These are phyloP conservation scores for Diplazon laetatorius DNA, from an alignment of 2,888 invertebrate genomes.

Conservation along the genomic window DNA sequence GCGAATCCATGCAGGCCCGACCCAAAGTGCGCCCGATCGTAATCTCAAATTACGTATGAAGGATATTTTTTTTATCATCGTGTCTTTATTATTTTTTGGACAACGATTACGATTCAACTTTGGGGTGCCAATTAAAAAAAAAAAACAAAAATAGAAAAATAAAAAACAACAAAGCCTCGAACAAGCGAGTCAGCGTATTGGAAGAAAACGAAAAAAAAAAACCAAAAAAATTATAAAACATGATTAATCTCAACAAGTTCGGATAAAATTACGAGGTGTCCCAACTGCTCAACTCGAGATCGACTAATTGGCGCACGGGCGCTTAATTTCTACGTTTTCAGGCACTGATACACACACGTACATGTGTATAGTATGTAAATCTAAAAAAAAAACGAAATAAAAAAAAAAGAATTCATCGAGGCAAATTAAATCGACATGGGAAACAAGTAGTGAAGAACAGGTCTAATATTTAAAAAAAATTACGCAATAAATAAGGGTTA, in stretches of 20 bases:
- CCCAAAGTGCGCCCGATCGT: slow-evolving; percentile 78
- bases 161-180: slow-evolving; percentile 70
- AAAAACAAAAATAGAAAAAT: too few species aligned
- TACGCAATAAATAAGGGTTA: slow-evolving; percentile 17
- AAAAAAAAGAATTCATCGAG: neutral
- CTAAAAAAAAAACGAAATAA: slow-evolving; percentile 5
- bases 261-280: slow-evolving; percentile 24
- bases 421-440: slow-evolving; percentile 33
- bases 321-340: slow-evolving; percentile 30
- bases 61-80: too few species aligned
- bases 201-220: slow-evolving; percentile 33
- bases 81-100: slow-evolving; percentile 42
- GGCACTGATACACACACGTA: slow-evolving; percentile 43
- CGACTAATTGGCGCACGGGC: slow-evolving; percentile 37
- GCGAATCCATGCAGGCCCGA: slow-evolving; percentile 82
- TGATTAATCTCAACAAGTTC: slow-evolving; percentile 45
- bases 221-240: slow-evolving; percentile 22
- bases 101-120: slow-evolving; percentile 30
- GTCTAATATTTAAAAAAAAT: slow-evolving; percentile 13
- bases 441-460: slow-evolving; percentile 5
- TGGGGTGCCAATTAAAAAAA: slow-evolving; percentile 64
- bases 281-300: slow-evolving; percentile 49
- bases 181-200: slow-evolving; percentile 72
- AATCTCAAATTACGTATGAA: slow-evolving; percentile 62
- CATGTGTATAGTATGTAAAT: slow-evolving; percentile 4